Percentiles rank a stretch among this genome's conserved stretches.
Evolutionary conservation across 2,888 invertebrate species (phyloP).

Genomic region (Hemaris fuciformis): DNA sequence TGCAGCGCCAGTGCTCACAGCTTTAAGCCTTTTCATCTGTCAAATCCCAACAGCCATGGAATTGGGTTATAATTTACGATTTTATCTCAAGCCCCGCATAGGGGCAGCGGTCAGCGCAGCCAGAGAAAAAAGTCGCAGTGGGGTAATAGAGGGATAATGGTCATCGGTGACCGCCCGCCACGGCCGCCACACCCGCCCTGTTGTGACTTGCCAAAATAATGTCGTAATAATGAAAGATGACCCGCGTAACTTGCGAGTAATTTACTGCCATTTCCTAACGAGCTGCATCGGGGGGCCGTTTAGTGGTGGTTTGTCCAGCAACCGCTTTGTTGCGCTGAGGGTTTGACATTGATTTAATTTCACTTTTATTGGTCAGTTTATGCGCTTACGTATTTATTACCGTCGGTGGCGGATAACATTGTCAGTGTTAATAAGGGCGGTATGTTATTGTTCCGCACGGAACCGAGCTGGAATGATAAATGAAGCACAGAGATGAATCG

Average conservation of each 20-base stretch:
- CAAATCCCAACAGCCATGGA: conserved; percentile 76
- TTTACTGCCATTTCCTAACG: conserved; percentile 70
- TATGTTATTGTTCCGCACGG: conserved; percentile 27
- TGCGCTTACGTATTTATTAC: conserved; percentile 60
- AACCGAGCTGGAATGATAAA: conserved; percentile 39
- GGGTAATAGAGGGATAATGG: conserved; percentile 64
- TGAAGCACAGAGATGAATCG: conserved; percentile 39
- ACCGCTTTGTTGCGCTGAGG: conserved; percentile 53
- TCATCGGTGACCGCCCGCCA: conserved; percentile 60
- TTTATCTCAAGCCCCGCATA: conserved; percentile 77
- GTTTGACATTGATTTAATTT: conserved; percentile 65
- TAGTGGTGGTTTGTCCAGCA: conserved; percentile 58
- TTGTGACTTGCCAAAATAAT: conserved; percentile 79
- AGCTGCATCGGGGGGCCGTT: conserved; percentile 44
- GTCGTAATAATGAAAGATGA: conserved; percentile 77
- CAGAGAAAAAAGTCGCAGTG: conserved; percentile 64
- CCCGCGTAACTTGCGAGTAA: conserved; percentile 71
- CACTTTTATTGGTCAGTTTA: conserved; percentile 73
- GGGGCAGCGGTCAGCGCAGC: conserved; percentile 74
- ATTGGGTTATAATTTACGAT: conserved; percentile 82
- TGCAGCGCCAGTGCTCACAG: conserved; percentile 63
- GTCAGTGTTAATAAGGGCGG: conserved; percentile 50
- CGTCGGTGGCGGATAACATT: conserved; percentile 51
- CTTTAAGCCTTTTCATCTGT: conserved; percentile 80
- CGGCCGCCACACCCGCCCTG: conserved; percentile 74